Conservation (phyloP, 2,113 vertebrate genomes). For the Glaucomys volans region DNA sequence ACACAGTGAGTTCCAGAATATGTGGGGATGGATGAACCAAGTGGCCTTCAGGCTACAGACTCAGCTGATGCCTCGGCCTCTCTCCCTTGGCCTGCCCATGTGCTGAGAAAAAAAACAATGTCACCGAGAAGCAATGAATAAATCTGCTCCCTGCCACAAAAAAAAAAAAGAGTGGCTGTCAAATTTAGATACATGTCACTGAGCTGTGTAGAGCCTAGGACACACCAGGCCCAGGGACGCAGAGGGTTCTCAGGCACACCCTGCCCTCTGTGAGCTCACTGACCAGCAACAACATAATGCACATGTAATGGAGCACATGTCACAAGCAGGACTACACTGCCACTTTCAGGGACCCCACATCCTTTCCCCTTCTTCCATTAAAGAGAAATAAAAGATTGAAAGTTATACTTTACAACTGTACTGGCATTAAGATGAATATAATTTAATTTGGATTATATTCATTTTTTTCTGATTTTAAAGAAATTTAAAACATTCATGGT, state of each 20-base stretch:
- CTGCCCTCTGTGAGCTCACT: neutral
- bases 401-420: neutral
- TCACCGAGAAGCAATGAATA: slow-evolving; percentile 1
- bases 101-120: neutral
- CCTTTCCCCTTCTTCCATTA: neutral
- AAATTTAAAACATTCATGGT: neutral
- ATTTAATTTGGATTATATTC: neutral
- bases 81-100: neutral
- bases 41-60: neutral
- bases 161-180: neutral
- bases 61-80: neutral
- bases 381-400: slow-evolving; percentile 4
- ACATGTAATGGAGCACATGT: neutral
- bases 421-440: neutral
- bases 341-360: neutral
- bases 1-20: neutral
- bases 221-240: neutral
- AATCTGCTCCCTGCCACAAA: neutral
- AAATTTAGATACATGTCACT: neutral
- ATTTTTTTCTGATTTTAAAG: slow-evolving; percentile 10
- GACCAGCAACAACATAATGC: neutral
- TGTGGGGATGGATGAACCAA: neutral
- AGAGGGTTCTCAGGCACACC: neutral
- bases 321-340: neutral
- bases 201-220: neutral